Conservation (phyloP, 2,797 vertebrate genomes). For the Ataeniobius toweri region DNA sequence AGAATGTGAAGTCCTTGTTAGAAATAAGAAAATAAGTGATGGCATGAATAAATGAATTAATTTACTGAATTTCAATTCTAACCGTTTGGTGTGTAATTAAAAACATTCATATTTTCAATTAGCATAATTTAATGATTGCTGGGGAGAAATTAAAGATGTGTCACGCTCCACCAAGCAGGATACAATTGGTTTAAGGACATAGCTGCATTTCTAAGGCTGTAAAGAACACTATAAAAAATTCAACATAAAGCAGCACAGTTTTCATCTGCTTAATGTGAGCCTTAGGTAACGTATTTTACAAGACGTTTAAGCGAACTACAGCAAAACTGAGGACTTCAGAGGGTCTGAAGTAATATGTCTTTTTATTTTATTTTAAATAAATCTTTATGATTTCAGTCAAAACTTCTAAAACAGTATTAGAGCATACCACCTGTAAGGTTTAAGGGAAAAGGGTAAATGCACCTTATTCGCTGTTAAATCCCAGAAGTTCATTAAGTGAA, state of each 20-base stretch:
- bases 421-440: not conserved
- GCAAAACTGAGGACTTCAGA: not conserved
- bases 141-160: conserved; percentile 66
- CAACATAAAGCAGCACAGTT: not conserved
- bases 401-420: not conserved
- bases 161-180: conserved; percentile 59
- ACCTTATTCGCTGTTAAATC: not conserved
- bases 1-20: conserved; percentile 20
- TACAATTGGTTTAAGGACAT: conserved; percentile 59
- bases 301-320: not conserved
- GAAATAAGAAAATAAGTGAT: conserved; percentile 33
- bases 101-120: conserved; percentile 66
- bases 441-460: not conserved
- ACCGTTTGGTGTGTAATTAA: conserved; percentile 73
- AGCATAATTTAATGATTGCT: conserved; percentile 76
- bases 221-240: conserved; percentile 1
- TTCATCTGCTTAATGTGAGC: not conserved
- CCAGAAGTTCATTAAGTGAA: not conserved
- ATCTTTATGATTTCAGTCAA: not conserved
- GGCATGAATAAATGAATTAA: conserved; percentile 62
- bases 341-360: not conserved
- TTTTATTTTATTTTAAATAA: not conserved
- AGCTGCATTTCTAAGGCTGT: conserved; percentile 35
- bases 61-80: conserved; percentile 72
- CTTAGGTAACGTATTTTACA: not conserved